Conservation (phyloP, 2,888 invertebrate genomes). For the Nemotelus nigrinus region DNA sequence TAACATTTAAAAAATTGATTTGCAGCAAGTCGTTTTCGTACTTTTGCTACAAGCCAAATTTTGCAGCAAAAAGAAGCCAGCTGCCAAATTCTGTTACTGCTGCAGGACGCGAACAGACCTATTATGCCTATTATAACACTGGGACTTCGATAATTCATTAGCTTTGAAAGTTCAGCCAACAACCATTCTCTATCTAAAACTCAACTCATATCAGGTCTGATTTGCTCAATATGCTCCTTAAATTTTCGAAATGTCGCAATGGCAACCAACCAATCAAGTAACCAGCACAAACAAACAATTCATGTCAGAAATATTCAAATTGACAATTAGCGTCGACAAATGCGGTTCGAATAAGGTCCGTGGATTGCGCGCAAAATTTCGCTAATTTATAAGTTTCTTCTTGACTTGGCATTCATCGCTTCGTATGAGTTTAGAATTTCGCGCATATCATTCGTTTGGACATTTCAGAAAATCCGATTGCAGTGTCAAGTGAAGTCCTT, state of each 20-base stretch:
- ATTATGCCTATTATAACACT: no score
- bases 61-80: no score
- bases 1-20: no score
- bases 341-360: slow-evolving; percentile 57
- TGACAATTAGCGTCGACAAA: slow-evolving; percentile 56
- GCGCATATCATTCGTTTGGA: not conserved
- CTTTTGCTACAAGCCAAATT: no score
- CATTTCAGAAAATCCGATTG: not conserved
- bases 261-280: not conserved
- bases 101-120: no score
- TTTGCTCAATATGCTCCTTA: not conserved
- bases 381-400: not conserved
- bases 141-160: no score
- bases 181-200: not conserved
- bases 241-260: not conserved
- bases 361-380: slow-evolving; percentile 57
- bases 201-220: not conserved
- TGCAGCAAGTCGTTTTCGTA: no score
- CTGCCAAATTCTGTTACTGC: no score
- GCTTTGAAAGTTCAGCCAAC: not conserved
- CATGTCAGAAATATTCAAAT: not conserved
- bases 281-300: not conserved
- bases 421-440: not conserved
- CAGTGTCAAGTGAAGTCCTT: slow-evolving; percentile 5
- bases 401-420: not conserved